Evolutionary conservation across 2,888 invertebrate genomes (phyloP).

Genomic region (Leucophenga montana): DNA sequence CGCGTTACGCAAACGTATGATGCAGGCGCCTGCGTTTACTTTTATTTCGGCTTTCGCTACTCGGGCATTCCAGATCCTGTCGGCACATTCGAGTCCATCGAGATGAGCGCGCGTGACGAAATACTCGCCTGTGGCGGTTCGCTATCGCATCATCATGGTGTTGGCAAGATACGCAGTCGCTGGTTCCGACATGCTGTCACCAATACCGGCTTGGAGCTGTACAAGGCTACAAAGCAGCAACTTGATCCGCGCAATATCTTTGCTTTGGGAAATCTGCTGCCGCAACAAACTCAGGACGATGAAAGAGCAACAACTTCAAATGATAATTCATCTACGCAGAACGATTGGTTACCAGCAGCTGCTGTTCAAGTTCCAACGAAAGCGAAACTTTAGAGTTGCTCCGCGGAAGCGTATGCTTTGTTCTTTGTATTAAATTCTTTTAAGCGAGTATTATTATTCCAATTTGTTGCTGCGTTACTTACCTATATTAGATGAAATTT

Average conservation of each 20-base stretch:
- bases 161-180: constrained; percentile 91
- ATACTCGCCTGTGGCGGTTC: constrained; percentile 87
- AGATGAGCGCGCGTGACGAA: constrained; percentile 91
- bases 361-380: background rate
- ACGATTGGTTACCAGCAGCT: no score
- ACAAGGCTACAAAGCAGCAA: constrained; percentile 87
- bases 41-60: constrained; percentile 91
- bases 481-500: no score
- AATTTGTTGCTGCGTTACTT: no score
- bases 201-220: constrained; percentile 83
- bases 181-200: constrained; percentile 93
- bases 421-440: no score
- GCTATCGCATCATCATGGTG: constrained; percentile 96
- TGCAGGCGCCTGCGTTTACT: constrained; percentile 96
- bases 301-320: no score
- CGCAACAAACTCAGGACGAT: constrained; percentile 26
- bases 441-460: no score
- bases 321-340: no score
- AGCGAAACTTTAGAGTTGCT: constrained; percentile 4
- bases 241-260: constrained; percentile 97
- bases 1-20: constrained; percentile 98
- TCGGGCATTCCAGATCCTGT: constrained; percentile 80
- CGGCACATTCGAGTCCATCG: constrained; percentile 87
- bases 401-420: no score
- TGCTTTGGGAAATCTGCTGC: constrained; percentile 85